phyloP scores from a whole-genome alignment of 2,113 vertebrate genomes.

The Girardinichthys multiradiatus region DNA sequence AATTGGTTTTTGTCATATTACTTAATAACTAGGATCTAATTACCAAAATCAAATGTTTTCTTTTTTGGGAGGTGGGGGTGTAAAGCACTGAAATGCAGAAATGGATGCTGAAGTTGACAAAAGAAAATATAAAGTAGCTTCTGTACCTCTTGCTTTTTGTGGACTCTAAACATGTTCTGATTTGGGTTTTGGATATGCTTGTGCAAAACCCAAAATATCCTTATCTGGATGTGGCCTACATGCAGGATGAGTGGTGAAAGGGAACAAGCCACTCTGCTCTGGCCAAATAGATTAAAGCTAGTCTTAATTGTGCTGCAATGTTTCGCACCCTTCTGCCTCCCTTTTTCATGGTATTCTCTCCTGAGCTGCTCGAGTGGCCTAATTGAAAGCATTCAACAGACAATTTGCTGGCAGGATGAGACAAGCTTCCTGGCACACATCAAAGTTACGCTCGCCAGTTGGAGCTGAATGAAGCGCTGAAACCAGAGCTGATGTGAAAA shows the following conservation, averaged over 20 bases:
- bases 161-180: neutral
- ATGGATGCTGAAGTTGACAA: neutral
- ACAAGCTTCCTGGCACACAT: slow-evolving; percentile 45
- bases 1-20: neutral
- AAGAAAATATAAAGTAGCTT: neutral
- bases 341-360: slow-evolving; percentile 41
- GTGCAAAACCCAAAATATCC: neutral
- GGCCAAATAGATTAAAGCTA: slow-evolving; percentile 3
- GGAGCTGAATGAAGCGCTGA: slow-evolving; percentile 30
- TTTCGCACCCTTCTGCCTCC: slow-evolving; percentile 10
- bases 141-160: neutral
- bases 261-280: neutral
- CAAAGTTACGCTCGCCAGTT: slow-evolving; percentile 44
- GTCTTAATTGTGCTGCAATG: slow-evolving; percentile 22
- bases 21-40: too few species aligned
- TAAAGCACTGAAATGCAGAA: neutral
- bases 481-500: slow-evolving; percentile 42
- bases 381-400: slow-evolving; percentile 54
- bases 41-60: neutral
- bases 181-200: neutral
- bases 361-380: slow-evolving; percentile 50
- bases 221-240: neutral
- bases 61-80: neutral
- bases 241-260: neutral
- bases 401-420: slow-evolving; percentile 51